These are phyloP conservation scores for Xanthorhoe designata DNA, from an alignment of 2,888 invertebrate genomes.

Conservation along the genomic window DNA sequence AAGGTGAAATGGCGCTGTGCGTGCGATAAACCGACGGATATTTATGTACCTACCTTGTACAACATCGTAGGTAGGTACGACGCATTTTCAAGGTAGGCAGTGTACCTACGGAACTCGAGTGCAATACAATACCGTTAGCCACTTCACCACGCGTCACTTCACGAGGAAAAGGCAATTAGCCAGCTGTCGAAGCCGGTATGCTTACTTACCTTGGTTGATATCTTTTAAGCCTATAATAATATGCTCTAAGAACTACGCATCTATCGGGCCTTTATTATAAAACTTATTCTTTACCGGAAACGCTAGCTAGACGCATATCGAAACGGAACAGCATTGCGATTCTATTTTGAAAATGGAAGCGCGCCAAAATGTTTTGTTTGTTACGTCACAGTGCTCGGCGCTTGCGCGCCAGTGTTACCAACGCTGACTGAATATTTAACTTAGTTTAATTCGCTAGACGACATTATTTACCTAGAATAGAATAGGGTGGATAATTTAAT, in stretches of 20 bases:
- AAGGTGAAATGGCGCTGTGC: neutral
- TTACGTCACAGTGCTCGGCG: constrained; percentile 42
- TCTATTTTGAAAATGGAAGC: constrained; percentile 73
- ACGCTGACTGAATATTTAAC: constrained; percentile 15
- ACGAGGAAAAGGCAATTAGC: constrained; percentile 43
- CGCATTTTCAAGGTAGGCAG: constrained; percentile 4
- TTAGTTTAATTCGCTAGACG: neutral
- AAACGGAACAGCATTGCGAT: constrained; percentile 51
- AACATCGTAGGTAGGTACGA: neutral
- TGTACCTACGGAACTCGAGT: constrained; percentile 11
- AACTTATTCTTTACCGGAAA: constrained; percentile 62
- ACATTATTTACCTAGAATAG: neutral
- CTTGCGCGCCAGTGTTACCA: constrained; percentile 46
- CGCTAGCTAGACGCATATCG: constrained; percentile 45
- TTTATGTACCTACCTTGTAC: neutral
- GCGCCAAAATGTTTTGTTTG: constrained; percentile 55
- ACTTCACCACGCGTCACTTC: constrained; percentile 30
- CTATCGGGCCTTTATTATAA: neutral
- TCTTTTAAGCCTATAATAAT: neutral
- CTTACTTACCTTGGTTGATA: neutral
- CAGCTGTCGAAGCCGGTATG: constrained; percentile 18
- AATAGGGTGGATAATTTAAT: neutral
- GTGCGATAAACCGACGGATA: neutral
- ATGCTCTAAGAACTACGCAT: neutral
- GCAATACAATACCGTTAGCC: constrained; percentile 40